Percentiles rank a stretch among this genome's conserved stretches.
Evolutionary conservation across 2,888 invertebrate genomes (phyloP).

Genomic region (Agrochola litura): DNA sequence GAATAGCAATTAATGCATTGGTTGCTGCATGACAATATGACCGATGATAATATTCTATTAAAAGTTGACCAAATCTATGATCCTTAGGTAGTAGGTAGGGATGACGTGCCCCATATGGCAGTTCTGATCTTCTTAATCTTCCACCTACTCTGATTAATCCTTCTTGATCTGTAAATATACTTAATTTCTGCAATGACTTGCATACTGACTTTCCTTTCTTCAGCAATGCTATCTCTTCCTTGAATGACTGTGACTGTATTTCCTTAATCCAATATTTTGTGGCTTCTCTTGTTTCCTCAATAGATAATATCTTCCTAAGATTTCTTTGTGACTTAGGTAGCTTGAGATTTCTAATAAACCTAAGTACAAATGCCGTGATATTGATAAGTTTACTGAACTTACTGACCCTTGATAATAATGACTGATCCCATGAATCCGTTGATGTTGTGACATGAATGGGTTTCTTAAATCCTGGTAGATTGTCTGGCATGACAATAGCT

Average conservation of each 20-base stretch:
- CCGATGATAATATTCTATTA: constrained; percentile 2
- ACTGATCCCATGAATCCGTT: not conserved
- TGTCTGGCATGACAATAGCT: not conserved
- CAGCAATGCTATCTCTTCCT: too few relatives aligned
- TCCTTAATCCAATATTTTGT: not conserved
- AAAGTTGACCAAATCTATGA: not conserved
- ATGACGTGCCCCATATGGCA: not conserved
- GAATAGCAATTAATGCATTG: not conserved
- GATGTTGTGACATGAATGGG: not conserved
- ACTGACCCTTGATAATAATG: not conserved
- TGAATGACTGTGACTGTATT: not conserved
- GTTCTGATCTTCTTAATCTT: not conserved
- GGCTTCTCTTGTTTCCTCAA: not conserved
- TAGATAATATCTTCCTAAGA: not conserved
- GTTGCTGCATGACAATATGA: constrained; percentile 7
- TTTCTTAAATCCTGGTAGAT: constrained; percentile 1
- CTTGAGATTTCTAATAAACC: too few relatives aligned
- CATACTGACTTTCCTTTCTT: not conserved
- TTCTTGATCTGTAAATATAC: not conserved
- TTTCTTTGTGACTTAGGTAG: not conserved
- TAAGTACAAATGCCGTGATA: not conserved
- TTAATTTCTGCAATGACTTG: not conserved
- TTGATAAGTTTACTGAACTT: not conserved
- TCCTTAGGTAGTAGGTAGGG: not conserved
- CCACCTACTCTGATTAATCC: constrained; percentile 1